Evolutionary conservation across 1,140 invertebrate species (phyloP).

Genomic region (Pomacea maculata): DNA sequence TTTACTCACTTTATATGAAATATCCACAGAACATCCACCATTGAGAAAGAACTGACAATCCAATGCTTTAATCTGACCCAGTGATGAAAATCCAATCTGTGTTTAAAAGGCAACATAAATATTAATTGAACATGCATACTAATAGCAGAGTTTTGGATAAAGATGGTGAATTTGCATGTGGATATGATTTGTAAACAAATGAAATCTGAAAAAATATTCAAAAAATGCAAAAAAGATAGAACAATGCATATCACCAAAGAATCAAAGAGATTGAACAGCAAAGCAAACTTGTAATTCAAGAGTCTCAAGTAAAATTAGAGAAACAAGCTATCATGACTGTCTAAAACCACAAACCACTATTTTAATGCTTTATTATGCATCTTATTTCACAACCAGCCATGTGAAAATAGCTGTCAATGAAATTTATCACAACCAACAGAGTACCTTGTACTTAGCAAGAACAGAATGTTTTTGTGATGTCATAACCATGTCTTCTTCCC

Average conservation of each 20-base stretch:
- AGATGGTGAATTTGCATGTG: too few species aligned
- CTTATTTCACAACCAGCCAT: background rate
- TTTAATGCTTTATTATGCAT: too few species aligned
- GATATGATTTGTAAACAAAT: too few species aligned
- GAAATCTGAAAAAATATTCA: too few species aligned
- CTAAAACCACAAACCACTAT: background rate
- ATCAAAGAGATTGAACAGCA: too few species aligned
- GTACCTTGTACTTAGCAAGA: slow-evolving; percentile 81
- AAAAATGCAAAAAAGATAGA: too few species aligned
- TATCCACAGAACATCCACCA: slow-evolving; percentile 82
- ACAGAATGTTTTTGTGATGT: slow-evolving; percentile 91
- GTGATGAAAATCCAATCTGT: slow-evolving; percentile 76
- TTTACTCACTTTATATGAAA: slow-evolving; percentile 81
- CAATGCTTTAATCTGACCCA: slow-evolving; percentile 79
- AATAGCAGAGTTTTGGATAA: too few species aligned
- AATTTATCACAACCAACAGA: background rate
- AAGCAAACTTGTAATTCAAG: background rate
- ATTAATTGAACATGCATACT: too few species aligned
- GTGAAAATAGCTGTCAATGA: background rate
- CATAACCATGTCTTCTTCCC: slow-evolving; percentile 93
- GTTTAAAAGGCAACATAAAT: slow-evolving; percentile 13
- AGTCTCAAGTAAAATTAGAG: background rate
- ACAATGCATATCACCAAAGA: too few species aligned
- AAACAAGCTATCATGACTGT: background rate
- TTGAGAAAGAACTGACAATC: slow-evolving; percentile 83